Base-by-base conservation (phyloP, 1,140 invertebrate species). In the Anoplolepis gracilipes region DNA sequence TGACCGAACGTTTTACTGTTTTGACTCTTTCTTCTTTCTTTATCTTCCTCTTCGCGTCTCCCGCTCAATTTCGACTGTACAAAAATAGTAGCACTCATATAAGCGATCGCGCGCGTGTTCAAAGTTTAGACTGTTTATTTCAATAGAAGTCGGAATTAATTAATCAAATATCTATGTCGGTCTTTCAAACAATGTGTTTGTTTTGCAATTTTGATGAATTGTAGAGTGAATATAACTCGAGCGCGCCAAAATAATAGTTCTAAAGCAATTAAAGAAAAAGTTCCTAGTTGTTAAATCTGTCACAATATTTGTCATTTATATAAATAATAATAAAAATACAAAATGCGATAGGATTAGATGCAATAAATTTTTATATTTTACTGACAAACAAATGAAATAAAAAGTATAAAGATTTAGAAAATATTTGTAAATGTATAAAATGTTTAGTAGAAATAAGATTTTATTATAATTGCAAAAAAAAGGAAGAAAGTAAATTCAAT, bases 61-160 rank as follows among this genome's bases (percentile, higher is more conserved):
- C 22, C 16, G 11, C 36, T 69, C 8, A n/a, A 13, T 42, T 19
- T 79, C 0, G 7, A 36, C 62, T 33, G 28, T 55, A 53, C 30
- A 4, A 70, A 55, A 81, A 81, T 79, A 78, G 69, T 33, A 65
- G n/a, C n/a, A 6, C 42, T 70, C 69, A 19, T 33, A n/a, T 33
- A 30, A 53, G 19, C 69, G 42, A 28, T 72, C 46, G 46, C 69
- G n/a, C 69, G 28, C 46, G 19, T 53, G 25, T 72, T 55, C 8
- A 19, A 72, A 33, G 53, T n/a, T 46, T 53, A 72, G 46, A 53
- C 16, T 49, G 28, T 53, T 53, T 72, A 19, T 49, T 70, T 70
- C 28, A 39, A 53, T 30, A 33, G 42, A 49, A 33, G 19, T 72
- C 28, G 69, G 28, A 72, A 72, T 72, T 72, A 49, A 72, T 72